These are phyloP conservation scores for Monopis laevigella DNA, from an alignment of 2,888 invertebrate genomes.

Conservation along the genomic window DNA sequence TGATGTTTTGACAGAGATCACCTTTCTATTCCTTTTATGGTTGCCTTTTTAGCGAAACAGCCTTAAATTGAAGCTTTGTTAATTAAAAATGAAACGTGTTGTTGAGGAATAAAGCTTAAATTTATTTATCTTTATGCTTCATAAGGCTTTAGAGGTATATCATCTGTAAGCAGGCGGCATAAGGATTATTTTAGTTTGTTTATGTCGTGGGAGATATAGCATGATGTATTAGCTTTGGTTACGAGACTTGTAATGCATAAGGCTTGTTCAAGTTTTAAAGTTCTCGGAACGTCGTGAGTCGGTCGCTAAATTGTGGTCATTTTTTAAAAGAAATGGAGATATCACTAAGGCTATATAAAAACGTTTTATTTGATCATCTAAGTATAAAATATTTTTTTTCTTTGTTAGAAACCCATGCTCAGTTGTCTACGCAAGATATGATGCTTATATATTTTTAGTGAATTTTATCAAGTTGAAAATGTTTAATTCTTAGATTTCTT, in stretches of 20 bases:
- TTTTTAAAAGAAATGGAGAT: conserved; percentile 4
- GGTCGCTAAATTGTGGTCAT: conserved; percentile 15
- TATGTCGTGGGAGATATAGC: neutral
- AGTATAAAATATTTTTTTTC: no score
- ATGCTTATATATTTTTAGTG: no score
- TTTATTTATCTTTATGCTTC: neutral
- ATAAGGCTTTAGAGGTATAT: neutral
- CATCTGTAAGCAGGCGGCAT: neutral
- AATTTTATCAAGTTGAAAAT: no score
- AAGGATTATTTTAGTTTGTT: neutral
- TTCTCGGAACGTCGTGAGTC: conserved; percentile 40
- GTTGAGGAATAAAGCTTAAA: neutral
- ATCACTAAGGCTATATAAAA: no score
- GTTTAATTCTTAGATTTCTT: no score
- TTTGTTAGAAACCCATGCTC: no score
- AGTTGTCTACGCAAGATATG: no score
- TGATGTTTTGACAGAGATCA: conserved; percentile 21
- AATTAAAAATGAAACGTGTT: neutral
- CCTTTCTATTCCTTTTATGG: conserved; percentile 44
- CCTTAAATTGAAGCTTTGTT: neutral
- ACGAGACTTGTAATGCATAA: conserved; percentile 35
- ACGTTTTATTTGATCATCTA: no score
- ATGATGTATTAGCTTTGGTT: neutral
- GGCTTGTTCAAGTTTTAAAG: conserved; percentile 39
- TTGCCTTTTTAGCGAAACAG: conserved; percentile 17